Evolutionary conservation across 2,888 invertebrate species (phyloP).

Genomic region (Chrysodeixis includens): DNA sequence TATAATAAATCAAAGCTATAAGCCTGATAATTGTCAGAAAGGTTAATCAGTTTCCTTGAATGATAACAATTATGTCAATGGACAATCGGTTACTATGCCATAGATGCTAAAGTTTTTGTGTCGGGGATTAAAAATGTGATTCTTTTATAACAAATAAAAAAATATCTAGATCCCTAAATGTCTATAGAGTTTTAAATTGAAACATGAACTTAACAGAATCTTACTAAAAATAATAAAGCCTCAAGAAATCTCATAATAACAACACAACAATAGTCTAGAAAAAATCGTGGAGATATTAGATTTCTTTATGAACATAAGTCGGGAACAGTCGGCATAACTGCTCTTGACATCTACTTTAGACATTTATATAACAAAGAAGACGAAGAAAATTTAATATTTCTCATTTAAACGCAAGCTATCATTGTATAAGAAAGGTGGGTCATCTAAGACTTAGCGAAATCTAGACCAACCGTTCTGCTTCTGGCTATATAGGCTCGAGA

Average conservation of each 20-base stretch:
- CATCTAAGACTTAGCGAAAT: background rate
- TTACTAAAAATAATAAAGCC: too few relatives aligned
- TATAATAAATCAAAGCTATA: too few relatives aligned
- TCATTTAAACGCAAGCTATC: background rate
- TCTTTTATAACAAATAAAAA: too few relatives aligned
- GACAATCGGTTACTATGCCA: too few relatives aligned
- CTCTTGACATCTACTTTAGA: background rate
- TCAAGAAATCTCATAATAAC: background rate
- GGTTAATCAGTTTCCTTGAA: too few relatives aligned
- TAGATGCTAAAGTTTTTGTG: too few relatives aligned
- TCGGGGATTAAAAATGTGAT: too few relatives aligned
- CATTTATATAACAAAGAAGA: background rate
- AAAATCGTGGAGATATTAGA: background rate
- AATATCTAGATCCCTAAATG: too few relatives aligned
- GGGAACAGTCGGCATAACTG: background rate
- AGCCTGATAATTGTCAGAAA: too few relatives aligned
- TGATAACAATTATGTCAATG: too few relatives aligned
- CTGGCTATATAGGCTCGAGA: background rate
- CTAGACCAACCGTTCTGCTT: background rate
- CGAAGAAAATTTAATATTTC: background rate
- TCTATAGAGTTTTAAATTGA: too few relatives aligned
- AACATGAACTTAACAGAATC: background rate
- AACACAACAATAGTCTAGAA: background rate
- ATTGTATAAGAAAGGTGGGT: background rate
- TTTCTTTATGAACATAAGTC: background rate